phyloP scores from a whole-genome alignment of 2,888 invertebrate species.

The Dicroscelio sp. region DNA sequence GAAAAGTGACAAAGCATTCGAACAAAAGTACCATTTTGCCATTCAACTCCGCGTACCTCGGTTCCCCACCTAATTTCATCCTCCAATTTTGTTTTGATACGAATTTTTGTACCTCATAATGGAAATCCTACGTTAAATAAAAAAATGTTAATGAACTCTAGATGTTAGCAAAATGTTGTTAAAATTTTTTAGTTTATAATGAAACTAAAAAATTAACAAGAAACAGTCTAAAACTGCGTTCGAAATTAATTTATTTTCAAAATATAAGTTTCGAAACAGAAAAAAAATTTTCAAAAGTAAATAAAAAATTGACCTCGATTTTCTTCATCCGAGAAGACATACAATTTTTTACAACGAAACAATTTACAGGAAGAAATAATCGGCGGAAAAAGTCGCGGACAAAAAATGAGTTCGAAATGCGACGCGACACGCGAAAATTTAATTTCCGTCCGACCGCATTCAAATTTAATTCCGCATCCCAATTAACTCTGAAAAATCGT shows the following conservation, averaged over 20 bases:
- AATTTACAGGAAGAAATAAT: too few species aligned
- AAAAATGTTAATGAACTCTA: slow-evolving; percentile 25
- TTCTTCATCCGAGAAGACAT: too few species aligned
- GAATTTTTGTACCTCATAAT: background rate
- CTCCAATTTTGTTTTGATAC: slow-evolving; percentile 33
- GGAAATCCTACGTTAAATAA: background rate
- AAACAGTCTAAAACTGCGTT: too few species aligned
- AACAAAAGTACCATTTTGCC: slow-evolving; percentile 59
- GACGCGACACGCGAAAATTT: slow-evolving; percentile 1
- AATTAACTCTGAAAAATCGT: slow-evolving; percentile 61
- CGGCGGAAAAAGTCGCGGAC: background rate
- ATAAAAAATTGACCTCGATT: too few species aligned
- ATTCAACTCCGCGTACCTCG: background rate
- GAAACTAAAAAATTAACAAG: too few species aligned
- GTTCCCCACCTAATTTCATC: background rate
- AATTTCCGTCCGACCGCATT: slow-evolving; percentile 35
- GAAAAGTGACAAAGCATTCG: slow-evolving; percentile 53
- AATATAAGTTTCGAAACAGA: too few species aligned
- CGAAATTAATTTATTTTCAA: too few species aligned
- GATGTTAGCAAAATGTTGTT: slow-evolving; percentile 1
- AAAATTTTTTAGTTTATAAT: too few species aligned
- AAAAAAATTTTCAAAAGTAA: too few species aligned
- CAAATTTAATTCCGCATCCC: slow-evolving; percentile 47
- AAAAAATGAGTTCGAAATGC: slow-evolving; percentile 12
- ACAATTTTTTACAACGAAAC: too few species aligned